phyloP scores from a whole-genome alignment of 2,113 vertebrate genomes.

The Heptranchias perlo region DNA sequence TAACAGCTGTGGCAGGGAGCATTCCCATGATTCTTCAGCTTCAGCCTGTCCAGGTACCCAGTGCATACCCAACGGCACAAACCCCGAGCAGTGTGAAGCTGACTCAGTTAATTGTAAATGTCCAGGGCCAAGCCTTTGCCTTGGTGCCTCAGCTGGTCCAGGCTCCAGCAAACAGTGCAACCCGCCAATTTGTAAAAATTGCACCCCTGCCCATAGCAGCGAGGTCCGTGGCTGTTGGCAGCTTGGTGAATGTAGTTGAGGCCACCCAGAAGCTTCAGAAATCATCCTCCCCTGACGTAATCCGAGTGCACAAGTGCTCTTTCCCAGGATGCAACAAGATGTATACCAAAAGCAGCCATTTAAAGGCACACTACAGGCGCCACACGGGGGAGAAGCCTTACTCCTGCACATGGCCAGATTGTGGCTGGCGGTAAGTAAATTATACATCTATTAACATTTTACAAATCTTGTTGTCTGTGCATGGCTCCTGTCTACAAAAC shows the following conservation, averaged over 20 bases:
- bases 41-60: constrained; percentile 59
- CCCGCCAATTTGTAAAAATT: constrained; percentile 76
- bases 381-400: constrained; percentile 78
- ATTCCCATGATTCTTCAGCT: constrained; percentile 68
- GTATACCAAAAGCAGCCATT: constrained; percentile 81
- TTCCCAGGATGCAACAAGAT: constrained; percentile 77
- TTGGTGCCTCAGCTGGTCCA: constrained; percentile 48
- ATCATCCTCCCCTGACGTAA: constrained; percentile 44
- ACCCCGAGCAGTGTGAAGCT: constrained; percentile 45
- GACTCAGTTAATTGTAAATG: constrained; percentile 67
- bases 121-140: constrained; percentile 64
- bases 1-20: constrained; percentile 34
- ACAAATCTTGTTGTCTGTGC: neutral
- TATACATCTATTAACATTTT: neutral
- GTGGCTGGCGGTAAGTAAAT: constrained; percentile 69
- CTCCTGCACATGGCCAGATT: constrained; percentile 74
- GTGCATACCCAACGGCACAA: constrained; percentile 42
- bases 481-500: neutral
- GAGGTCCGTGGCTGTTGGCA: constrained; percentile 47
- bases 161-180: constrained; percentile 45
- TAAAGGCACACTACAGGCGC: constrained; percentile 71
- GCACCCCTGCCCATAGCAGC: constrained; percentile 64
- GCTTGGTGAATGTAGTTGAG: constrained; percentile 44
- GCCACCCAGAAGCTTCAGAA: constrained; percentile 49
- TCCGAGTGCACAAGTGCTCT: constrained; percentile 68